Evolutionary conservation across 2,797 vertebrate species (phyloP), one percentile per base, ranked within the genome.

Genomic region (Hyperoplus lanceolatus): DNA sequence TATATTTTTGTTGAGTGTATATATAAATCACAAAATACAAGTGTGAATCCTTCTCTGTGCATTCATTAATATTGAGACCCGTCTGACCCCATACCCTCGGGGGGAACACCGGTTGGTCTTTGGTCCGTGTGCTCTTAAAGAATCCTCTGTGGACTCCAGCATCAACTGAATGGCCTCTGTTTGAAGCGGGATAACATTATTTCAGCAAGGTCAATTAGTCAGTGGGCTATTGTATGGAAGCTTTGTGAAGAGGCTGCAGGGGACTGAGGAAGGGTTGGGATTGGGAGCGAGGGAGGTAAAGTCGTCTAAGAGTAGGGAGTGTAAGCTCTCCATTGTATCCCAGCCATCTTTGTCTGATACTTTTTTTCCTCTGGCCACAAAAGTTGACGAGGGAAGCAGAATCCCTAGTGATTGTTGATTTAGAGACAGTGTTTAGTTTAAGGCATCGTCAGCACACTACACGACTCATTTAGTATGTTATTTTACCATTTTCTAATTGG

Each of bases 181-280:
- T 55, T 88, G 84, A 84, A 87, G 79, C 72, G 76, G 36, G 65
- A 73, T 86, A 69, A 81, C 84, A 55, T 93, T 92, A 91, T 91
- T 94, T 91, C 79, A 84, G 73, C 50, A 43, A 88, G 87, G 89
- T 91, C 84, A 89, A 86, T 93, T 91, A 90, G 88, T 93, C 92
- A 91, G 83, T 64, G 51, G 11, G 70, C 79, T 81, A 70, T 89
- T 91, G 79, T 91, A 81, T 61, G 80, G 55, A 56, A 7, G 45
- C 83, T 90, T 90, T 91, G 77, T 90, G 87, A 43, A 29, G 7
- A 4, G 36, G 57, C 53, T 60, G 70, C 36, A 6, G 48, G 59
- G 59, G 74, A 18, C 69, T 70, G 66, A 41, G 57, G 64, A 65
- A 29, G 29, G 29, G 29, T 29, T 29, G 29, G 3, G 29, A 64